phyloP scores from a whole-genome alignment of 1,140 invertebrate species.

The Neodiprion fabricii region DNA sequence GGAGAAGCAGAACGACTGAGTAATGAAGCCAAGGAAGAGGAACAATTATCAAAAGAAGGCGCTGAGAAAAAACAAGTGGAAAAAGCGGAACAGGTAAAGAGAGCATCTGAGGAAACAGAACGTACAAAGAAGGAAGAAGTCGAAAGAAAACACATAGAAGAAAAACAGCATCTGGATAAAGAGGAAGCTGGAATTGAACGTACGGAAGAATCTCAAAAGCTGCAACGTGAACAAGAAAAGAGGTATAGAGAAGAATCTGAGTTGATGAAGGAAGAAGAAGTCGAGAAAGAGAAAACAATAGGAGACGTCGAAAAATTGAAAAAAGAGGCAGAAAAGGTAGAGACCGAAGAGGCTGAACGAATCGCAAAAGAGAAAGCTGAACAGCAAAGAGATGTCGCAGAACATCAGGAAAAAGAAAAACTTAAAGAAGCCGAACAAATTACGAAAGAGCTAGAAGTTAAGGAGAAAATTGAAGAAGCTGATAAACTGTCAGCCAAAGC shows the following conservation, averaged over 20 bases:
- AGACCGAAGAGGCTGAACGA: conserved; percentile 1
- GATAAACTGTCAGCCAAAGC: conserved; percentile 27
- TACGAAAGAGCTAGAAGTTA: conserved; percentile 34
- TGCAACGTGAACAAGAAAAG: conserved; percentile 24
- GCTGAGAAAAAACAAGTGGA: conserved; percentile 21
- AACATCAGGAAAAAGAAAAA: conserved; percentile 7
- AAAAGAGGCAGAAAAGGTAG: conserved; percentile 5
- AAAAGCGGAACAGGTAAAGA: conserved; percentile 9
- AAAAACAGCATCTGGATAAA: conserved; percentile 19
- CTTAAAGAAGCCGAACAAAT: neutral
- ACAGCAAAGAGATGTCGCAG: conserved; percentile 11
- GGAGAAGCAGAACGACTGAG: conserved; percentile 8
- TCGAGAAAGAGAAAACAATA: conserved; percentile 31
- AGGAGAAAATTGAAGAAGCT: conserved; percentile 4
- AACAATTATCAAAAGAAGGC: conserved; percentile 19
- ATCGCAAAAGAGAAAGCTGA: conserved; percentile 20
- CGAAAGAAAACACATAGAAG: conserved; percentile 6
- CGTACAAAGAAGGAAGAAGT: conserved; percentile 22
- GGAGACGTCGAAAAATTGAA: conserved; percentile 25
- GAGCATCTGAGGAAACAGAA: conserved; percentile 10
- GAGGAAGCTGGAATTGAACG: conserved; percentile 19
- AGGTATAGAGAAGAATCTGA: conserved; percentile 13
- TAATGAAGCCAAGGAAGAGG: conserved; percentile 4
- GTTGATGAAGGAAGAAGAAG: conserved; percentile 26
- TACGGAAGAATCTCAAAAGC: conserved; percentile 13